A percentile compares a stretch with the other conserved stretches of the same genome.
phyloP scores from a whole-genome alignment of 2,113 vertebrate species.

The Peromyscus californicus region DNA sequence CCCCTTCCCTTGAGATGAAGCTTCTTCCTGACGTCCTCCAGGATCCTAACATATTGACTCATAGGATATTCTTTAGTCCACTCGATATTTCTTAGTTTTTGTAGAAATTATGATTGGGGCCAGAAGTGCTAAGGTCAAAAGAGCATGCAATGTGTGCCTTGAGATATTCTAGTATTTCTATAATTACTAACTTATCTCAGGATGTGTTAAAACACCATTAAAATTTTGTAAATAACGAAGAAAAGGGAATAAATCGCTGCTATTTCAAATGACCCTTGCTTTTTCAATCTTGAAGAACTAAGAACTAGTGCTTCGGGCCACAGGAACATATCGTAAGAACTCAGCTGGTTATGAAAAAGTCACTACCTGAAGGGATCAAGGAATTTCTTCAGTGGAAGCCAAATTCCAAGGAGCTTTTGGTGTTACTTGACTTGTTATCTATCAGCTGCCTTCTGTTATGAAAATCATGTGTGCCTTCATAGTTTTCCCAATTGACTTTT shows the following conservation, averaged over 20 bases:
- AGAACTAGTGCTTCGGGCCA: not conserved
- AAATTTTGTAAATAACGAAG: slow-evolving; percentile 26
- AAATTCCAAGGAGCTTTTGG: too few species aligned
- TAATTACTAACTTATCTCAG: not conserved
- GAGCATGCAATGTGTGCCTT: not conserved
- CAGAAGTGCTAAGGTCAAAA: not conserved
- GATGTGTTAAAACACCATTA: not conserved
- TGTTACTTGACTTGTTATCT: too few species aligned
- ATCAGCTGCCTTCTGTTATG: too few species aligned
- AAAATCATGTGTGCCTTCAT: too few species aligned
- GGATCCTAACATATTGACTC: not conserved
- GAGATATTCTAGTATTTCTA: slow-evolving; percentile 17
- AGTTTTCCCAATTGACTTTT: too few species aligned
- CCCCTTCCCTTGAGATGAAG: not conserved
- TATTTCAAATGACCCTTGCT: slow-evolving; percentile 22
- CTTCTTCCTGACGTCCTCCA: not conserved
- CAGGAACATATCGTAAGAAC: too few species aligned
- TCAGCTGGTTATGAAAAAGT: too few species aligned
- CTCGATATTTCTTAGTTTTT: not conserved
- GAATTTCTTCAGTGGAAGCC: too few species aligned
- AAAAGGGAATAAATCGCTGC: not conserved
- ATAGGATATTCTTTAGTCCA: not conserved
- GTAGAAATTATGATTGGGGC: not conserved
- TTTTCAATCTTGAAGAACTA: not conserved
- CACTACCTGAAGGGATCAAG: too few species aligned